Conservation (phyloP, 2,888 invertebrate genomes). For the Sipunculus nudus region DNA sequence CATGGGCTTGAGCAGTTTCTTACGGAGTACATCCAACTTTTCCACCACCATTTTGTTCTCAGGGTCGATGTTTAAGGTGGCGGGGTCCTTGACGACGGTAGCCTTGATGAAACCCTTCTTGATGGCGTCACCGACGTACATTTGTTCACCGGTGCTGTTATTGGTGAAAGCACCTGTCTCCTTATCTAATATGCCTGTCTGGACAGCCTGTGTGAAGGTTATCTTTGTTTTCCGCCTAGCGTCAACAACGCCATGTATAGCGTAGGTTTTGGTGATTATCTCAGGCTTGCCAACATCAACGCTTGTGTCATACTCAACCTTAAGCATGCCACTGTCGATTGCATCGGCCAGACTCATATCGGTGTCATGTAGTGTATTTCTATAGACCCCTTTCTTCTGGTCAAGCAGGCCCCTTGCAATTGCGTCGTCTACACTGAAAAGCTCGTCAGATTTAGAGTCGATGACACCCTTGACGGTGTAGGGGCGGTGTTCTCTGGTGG, state of each 20-base stretch:
- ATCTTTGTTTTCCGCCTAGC: conserved; percentile 46
- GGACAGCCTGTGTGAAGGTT: conserved; percentile 36
- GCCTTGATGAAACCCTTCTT: conserved; percentile 63
- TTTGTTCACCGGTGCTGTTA: conserved; percentile 49
- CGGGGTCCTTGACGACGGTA: conserved; percentile 54
- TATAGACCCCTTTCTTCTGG: conserved; percentile 31
- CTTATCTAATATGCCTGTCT: conserved; percentile 50
- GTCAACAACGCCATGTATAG: conserved; percentile 60
- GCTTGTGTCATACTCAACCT: conserved; percentile 33
- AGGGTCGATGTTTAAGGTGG: conserved; percentile 56
- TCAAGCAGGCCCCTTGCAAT: conserved; percentile 26
- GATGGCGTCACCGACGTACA: conserved; percentile 62
- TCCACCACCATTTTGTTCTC: conserved; percentile 58
- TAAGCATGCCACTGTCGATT: conserved; percentile 49
- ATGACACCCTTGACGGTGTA: too few relatives aligned
- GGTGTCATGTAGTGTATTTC: conserved; percentile 19
- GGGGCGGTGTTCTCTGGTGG: too few relatives aligned
- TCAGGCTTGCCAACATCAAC: conserved; percentile 35
- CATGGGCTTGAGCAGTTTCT: conserved; percentile 51
- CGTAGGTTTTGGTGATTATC: conserved; percentile 59
- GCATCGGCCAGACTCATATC: conserved; percentile 51
- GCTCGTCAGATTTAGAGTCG: too few relatives aligned
- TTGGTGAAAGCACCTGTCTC: conserved; percentile 58
- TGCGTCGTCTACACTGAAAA: too few relatives aligned
- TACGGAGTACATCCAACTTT: conserved; percentile 46